phyloP scores from a whole-genome alignment of 2,888 invertebrate species.

The Lasiommata megera region DNA sequence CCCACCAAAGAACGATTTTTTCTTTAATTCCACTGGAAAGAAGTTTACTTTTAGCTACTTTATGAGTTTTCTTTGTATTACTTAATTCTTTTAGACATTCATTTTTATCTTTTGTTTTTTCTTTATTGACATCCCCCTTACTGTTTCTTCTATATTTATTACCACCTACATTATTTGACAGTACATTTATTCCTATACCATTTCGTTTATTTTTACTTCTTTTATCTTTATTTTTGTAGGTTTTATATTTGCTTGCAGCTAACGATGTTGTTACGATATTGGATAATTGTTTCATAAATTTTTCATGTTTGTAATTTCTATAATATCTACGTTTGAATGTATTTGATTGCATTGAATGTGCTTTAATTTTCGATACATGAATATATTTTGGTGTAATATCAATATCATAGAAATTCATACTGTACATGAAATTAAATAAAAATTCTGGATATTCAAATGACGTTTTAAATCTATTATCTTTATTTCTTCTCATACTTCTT shows the following conservation, averaged over 20 bases:
- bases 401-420: slow-evolving; percentile 1
- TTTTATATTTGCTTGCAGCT: background rate
- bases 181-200: background rate
- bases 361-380: background rate
- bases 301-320: background rate
- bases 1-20: background rate
- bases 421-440: background rate
- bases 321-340: background rate
- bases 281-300: background rate
- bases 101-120: background rate
- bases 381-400: background rate
- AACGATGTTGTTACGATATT: background rate
- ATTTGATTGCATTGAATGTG: background rate
- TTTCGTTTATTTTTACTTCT: background rate
- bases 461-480: too few species aligned
- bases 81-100: background rate
- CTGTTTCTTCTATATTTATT: background rate
- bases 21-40: background rate
- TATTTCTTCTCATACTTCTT: background rate
- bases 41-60: background rate
- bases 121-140: background rate
- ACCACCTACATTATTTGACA: background rate
- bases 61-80: background rate
- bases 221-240: background rate
- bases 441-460: background rate